phyloP scores from a whole-genome alignment of 1,140 invertebrate genomes.

The Drosophila hydei region DNA sequence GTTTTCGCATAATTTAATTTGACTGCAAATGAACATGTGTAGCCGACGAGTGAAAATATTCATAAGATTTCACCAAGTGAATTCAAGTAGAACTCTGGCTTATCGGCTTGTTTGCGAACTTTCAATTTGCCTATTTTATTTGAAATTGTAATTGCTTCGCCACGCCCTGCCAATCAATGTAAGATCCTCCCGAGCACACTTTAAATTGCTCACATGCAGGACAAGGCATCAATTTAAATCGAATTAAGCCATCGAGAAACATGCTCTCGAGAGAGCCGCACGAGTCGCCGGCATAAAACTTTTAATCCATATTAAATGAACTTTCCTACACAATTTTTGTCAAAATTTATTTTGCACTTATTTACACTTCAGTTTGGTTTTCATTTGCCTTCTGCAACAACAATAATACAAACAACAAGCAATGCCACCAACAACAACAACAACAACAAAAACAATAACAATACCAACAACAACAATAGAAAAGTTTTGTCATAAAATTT shows the following conservation, averaged over 20 bases:
- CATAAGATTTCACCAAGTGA: slow-evolving; percentile 7
- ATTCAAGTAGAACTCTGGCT: slow-evolving; percentile 16
- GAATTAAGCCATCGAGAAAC: slow-evolving; percentile 47
- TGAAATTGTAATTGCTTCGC: slow-evolving; percentile 59
- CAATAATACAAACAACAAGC: slow-evolving; percentile 49
- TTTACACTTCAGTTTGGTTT: slow-evolving; percentile 68
- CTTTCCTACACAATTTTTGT: slow-evolving; percentile 69
- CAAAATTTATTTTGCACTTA: slow-evolving; percentile 75
- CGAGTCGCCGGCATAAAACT: slow-evolving; percentile 54
- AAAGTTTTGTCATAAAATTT: slow-evolving; percentile 76
- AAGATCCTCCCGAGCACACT: slow-evolving; percentile 37
- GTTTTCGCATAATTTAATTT: slow-evolving; percentile 67
- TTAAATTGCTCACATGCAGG: slow-evolving; percentile 24
- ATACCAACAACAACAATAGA: slow-evolving; percentile 50
- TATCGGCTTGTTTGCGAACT: slow-evolving; percentile 17
- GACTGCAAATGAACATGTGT: slow-evolving; percentile 14
- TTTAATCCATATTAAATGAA: slow-evolving; percentile 76
- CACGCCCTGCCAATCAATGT: slow-evolving; percentile 63
- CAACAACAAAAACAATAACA: slow-evolving; percentile 2
- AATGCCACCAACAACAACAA: slow-evolving; percentile 11
- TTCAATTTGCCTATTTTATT: slow-evolving; percentile 54
- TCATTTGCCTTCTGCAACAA: slow-evolving; percentile 40
- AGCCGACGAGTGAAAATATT: slow-evolving; percentile 16
- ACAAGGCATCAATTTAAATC: slow-evolving; percentile 60
- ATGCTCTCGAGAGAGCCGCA: slow-evolving; percentile 19